These are phyloP conservation scores for Dendrophyllia cribrosa DNA, from an alignment of 64 coral and sea anemone species.

Conservation along the genomic window DNA sequence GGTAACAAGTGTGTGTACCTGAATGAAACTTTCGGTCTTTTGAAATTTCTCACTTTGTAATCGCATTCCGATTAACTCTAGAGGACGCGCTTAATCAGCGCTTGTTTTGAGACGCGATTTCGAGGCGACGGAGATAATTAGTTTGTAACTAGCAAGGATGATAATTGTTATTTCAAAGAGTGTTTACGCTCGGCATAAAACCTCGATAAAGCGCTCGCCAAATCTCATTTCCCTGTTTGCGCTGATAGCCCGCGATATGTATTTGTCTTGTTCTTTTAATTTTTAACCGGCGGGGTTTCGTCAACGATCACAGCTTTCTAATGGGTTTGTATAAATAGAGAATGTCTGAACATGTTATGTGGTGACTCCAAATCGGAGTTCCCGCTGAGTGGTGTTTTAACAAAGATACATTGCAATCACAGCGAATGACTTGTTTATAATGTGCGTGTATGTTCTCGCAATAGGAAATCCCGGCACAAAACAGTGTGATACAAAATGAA, in stretches of 20 bases:
- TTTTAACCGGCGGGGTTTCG: slow-evolving; percentile 39
- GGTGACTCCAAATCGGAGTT: not conserved
- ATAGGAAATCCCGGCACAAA: not conserved
- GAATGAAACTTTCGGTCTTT: not conserved
- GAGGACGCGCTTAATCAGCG: not conserved
- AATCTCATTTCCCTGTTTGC: not conserved
- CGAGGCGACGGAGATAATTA: slow-evolving; percentile 27
- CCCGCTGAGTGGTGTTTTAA: slow-evolving; percentile 17
- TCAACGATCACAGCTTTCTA: slow-evolving; percentile 20
- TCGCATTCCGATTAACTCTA: slow-evolving; percentile 14
- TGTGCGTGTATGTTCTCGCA: not conserved
- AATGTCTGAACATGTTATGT: slow-evolving; percentile 26
- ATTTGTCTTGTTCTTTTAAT: not conserved
- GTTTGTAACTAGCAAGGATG: slow-evolving; percentile 31
- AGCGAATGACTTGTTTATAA: slow-evolving; percentile 25
- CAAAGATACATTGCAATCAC: slow-evolving; percentile 17
- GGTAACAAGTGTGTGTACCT: not conserved
- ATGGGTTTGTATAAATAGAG: slow-evolving; percentile 43
- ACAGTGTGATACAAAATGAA: not conserved
- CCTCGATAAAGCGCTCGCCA: not conserved
- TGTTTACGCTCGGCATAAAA: not conserved
- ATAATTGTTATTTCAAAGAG: slow-evolving; percentile 51
- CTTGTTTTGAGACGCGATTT: slow-evolving; percentile 48
- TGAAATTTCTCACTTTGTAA: not conserved
- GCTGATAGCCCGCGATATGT: not conserved